Conservation (phyloP, 2,888 invertebrate species). For the Acleris cristana region DNA sequence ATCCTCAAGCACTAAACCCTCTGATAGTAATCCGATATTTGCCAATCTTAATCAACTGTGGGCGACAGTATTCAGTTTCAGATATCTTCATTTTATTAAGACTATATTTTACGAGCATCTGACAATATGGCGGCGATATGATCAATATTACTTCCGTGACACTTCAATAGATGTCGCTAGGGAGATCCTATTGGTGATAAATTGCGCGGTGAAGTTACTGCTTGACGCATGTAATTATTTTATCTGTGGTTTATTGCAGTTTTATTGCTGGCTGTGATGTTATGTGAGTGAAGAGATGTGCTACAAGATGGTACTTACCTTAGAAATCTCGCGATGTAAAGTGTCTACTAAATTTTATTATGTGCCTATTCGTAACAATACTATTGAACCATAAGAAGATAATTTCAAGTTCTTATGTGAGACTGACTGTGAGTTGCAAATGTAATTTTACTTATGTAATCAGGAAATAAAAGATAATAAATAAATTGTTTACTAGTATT, state of each 20-base stretch:
- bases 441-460: too few species aligned
- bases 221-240: constrained; percentile 5
- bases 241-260: not conserved
- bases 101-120: constrained; percentile 46
- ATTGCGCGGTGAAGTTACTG: constrained; percentile 7
- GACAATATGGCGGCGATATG: constrained; percentile 44
- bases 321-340: too few species aligned
- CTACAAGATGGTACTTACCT: too few species aligned
- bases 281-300: too few species aligned
- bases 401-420: too few species aligned
- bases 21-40: constrained; percentile 28
- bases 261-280: too few species aligned
- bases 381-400: too few species aligned
- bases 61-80: constrained; percentile 39
- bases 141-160: constrained; percentile 49
- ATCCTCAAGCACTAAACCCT: constrained; percentile 15
- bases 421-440: too few species aligned
- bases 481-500: too few species aligned
- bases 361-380: too few species aligned
- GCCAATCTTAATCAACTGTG: constrained; percentile 36
- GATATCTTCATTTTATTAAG: constrained; percentile 45
- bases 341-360: too few species aligned
- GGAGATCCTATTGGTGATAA: constrained; percentile 24
- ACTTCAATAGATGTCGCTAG: constrained; percentile 37
- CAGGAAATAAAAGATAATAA: too few species aligned